phyloP scores from a whole-genome alignment of 2,113 vertebrate species.

The Callocephalon fimbriatum region DNA sequence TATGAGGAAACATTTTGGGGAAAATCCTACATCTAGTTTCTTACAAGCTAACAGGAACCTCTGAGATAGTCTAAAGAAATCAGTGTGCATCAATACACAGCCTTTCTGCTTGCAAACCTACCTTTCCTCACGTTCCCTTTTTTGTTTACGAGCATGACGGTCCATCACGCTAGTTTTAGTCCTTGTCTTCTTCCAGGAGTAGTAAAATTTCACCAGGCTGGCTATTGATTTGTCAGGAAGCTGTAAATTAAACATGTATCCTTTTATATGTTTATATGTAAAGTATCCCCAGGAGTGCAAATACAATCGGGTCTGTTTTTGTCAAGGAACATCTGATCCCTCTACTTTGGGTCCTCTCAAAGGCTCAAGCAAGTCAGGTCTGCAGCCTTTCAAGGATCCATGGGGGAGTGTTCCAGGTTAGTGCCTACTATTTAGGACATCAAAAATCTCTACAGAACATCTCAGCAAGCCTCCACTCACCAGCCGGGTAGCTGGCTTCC shows the following conservation, averaged over 20 bases:
- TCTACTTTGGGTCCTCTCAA: background rate
- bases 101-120: constrained; percentile 57
- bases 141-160: constrained; percentile 92
- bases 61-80: background rate
- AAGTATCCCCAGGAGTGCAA: constrained; percentile 6
- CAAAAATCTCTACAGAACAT: background rate
- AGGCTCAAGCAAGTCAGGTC: background rate
- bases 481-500: background rate
- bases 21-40: constrained; percentile 27
- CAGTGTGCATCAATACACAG: background rate
- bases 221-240: constrained; percentile 96
- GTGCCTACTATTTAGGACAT: background rate
- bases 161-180: constrained; percentile 98
- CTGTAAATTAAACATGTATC: constrained; percentile 76
- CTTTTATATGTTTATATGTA: constrained; percentile 42
- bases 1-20: constrained; percentile 21
- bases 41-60: background rate
- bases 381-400: background rate
- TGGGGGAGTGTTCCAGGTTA: background rate
- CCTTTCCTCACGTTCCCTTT: constrained; percentile 92
- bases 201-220: constrained; percentile 96
- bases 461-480: background rate
- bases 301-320: background rate
- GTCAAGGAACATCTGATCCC: background rate
- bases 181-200: constrained; percentile 98